Evolutionary conservation across 2,888 invertebrate genomes (phyloP), one percentile per base, ranked within the genome.

Genomic region (Koerneria pararmatus): DNA sequence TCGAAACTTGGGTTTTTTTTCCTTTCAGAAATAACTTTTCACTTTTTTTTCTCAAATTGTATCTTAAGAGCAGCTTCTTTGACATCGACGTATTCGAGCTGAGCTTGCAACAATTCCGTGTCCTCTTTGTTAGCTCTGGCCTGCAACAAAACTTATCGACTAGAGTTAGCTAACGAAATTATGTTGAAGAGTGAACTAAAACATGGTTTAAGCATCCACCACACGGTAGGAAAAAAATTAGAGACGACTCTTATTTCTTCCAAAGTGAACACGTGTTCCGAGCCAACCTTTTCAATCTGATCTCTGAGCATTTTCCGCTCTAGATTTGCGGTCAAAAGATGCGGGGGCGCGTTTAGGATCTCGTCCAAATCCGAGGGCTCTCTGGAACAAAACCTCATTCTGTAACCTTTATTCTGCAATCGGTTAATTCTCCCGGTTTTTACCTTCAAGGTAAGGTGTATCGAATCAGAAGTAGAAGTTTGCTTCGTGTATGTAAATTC

Each of bases 21-120:
- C n/a, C n/a, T n/a, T n/a, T n/a, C n/a, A n/a, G n/a, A n/a, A n/a
- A n/a, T n/a, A n/a, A n/a, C n/a, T n/a, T 66, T 53, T 41, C 46
- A 37, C n/a, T 46, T 64, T 46, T 69, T 69, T 54, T 78, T 71
- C 59, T 75, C 72, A 67, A 78, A 78, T 54, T 79, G 75, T 37
- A 76, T 65, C 65, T 74, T 66, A 49, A 78, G 59, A 19, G 80
- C 80, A 32, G 74, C 79, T 68, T 79, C 79, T 60, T 79, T 79
- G 49, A 80, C 80, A 63, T 79, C 80, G 15, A 80, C 77, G 60
- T 80, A 80, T 24, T 75, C 78, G 46, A 80, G 64, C 56, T 80
- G 71, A 3, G 80, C 80, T 65, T 76, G 60, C 15, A 80, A 68
- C 41, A 79, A 69, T 4, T 70, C 64, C 15, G 79, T 79, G 65